Conservation (phyloP, 2,888 invertebrate genomes). For the Drosophila paracracens region DNA sequence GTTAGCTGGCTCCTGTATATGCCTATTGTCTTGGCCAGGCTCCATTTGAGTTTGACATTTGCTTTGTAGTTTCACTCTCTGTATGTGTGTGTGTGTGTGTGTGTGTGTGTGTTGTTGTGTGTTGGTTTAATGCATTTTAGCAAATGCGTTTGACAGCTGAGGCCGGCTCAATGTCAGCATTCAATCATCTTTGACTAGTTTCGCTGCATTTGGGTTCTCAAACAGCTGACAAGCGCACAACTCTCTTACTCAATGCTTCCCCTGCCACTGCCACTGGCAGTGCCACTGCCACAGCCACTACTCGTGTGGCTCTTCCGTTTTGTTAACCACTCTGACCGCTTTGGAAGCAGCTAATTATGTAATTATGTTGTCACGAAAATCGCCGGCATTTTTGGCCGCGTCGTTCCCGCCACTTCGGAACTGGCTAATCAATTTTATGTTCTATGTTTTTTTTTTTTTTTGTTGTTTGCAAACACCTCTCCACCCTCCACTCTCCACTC, state of each 20-base stretch:
- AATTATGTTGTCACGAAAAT: slow-evolving; percentile 79
- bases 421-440: slow-evolving; percentile 67
- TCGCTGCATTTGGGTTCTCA: slow-evolving; percentile 28
- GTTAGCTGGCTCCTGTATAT: slow-evolving; percentile 32
- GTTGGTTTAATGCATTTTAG: slow-evolving; percentile 60
- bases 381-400: slow-evolving; percentile 32
- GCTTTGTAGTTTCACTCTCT: slow-evolving; percentile 19
- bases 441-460: slow-evolving; percentile 28
- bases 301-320: slow-evolving; percentile 5
- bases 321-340: slow-evolving; percentile 51
- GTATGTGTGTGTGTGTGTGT: slow-evolving; percentile 4
- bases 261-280: not conserved
- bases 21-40: slow-evolving; percentile 32
- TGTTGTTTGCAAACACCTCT: slow-evolving; percentile 5
- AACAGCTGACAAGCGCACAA: slow-evolving; percentile 59
- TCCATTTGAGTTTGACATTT: slow-evolving; percentile 49
- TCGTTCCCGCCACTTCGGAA: slow-evolving; percentile 36
- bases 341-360: slow-evolving; percentile 80
- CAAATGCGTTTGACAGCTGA: slow-evolving; percentile 75
- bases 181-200: slow-evolving; percentile 63
- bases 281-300: slow-evolving; percentile 1
- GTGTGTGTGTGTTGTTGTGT: slow-evolving; percentile 11
- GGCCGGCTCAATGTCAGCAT: slow-evolving; percentile 60
- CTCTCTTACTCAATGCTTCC: slow-evolving; percentile 6
- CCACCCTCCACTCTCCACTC: not conserved